phyloP scores from a whole-genome alignment of 2,797 vertebrate genomes.

The Sphenodon punctatus region DNA sequence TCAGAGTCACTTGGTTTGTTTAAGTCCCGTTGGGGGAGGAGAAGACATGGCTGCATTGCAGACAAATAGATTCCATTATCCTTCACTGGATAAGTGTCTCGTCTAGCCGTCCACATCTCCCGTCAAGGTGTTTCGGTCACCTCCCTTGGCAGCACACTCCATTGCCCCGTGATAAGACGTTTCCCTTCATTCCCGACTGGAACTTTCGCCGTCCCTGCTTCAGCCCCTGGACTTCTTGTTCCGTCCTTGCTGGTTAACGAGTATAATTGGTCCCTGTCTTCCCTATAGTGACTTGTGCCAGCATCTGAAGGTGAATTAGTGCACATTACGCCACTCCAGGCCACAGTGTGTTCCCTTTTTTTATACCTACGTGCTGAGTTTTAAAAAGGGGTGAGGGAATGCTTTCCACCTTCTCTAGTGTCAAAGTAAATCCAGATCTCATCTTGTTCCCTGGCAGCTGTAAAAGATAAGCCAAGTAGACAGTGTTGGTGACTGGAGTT shows the following conservation, averaged over 20 bases:
- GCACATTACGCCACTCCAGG: not conserved
- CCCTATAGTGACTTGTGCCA: not conserved
- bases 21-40: no score
- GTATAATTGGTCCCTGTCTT: not conserved
- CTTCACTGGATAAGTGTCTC: not conserved
- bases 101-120: conserved; percentile 3
- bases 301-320: not conserved
- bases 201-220: not conserved
- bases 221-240: not conserved
- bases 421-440: conserved; percentile 8
- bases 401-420: not conserved
- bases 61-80: not conserved
- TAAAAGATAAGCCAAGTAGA: no score
- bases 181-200: not conserved
- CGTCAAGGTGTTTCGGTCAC: conserved; percentile 11
- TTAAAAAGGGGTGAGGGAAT: not conserved
- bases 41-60: not conserved
- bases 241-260: not conserved
- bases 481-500: no score
- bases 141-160: conserved; percentile 1
- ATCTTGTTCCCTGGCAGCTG: no score
- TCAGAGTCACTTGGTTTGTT: no score
- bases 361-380: not conserved
- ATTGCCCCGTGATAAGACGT: conserved; percentile 4
- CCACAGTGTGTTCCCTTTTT: conserved; percentile 9